Evolutionary conservation across 1,140 invertebrate species (phyloP), one percentile per base, ranked within the genome.

Genomic region (Ooceraea biroi): DNA sequence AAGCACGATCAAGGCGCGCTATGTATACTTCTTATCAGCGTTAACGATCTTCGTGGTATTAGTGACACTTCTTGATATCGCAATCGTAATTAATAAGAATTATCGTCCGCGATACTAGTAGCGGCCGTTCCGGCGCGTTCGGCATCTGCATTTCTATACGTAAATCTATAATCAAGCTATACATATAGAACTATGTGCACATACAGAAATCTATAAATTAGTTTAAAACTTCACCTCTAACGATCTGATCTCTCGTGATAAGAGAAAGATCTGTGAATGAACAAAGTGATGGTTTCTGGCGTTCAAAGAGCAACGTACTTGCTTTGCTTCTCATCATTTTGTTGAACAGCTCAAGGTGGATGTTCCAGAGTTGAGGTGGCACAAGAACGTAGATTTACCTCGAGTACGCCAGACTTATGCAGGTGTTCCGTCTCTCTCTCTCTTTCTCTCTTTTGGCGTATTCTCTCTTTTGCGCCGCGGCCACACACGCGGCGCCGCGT

Each of bases 401-500:
- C 30, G 11, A 22, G 60, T 22, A 30, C 61, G 12, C 10, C 10
- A 11, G 25, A 8, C 44, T 74, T n/a, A 36, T 22, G 27, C 55
- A 57, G 58, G 22, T 86, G 72, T 55, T 63, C n/a, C n/a, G n/a
- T n/a, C 52, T 50, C n/a, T 36, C 36, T 36, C 36, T 36, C 36
- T 36, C 36, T 36, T 7, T 36, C 36, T 36, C 36, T 36, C 36
- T 36, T 36, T 36, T 36, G 22, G 50, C 36, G 57, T 88, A 41
- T 71, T n/a, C n/a, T n/a, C n/a, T n/a, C n/a, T n/a, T n/a, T 25
- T 71, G 71, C 48, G 27, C 36, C 63, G 76, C 46, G 74, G 78
- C 80, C 80, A 88, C 78, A n/a, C n/a, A n/a, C n/a, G n/a, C 88
- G 93, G 92, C 93, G 93, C 93, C 92, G 88, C 89, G 88, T 90